These are phyloP conservation scores for Dasyornis broadbenti DNA, from an alignment of 2,113 vertebrate genomes.

Conservation along the genomic window DNA sequence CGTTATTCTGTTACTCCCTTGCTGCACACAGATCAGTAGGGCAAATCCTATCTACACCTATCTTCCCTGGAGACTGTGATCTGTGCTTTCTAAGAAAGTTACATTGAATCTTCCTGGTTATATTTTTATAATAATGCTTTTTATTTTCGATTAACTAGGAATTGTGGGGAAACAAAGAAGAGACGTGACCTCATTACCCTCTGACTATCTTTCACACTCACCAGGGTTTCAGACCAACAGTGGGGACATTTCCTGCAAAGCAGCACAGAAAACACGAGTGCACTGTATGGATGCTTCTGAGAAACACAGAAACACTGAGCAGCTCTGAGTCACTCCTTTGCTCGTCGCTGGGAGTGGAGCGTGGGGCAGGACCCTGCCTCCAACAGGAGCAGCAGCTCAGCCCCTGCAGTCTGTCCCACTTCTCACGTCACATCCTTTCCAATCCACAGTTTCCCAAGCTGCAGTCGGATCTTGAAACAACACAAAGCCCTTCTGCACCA, in stretches of 20 bases:
- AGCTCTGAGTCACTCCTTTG: accelerated
- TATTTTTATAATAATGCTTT: background rate
- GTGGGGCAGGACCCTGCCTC: background rate
- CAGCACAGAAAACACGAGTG: background rate
- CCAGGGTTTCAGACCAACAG: background rate
- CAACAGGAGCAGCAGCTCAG: background rate
- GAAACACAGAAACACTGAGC: too few species aligned
- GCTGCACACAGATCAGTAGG: background rate
- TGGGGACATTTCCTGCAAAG: background rate
- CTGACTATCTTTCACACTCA: background rate
- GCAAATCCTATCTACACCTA: background rate
- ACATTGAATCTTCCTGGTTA: background rate
- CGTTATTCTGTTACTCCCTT: accelerated
- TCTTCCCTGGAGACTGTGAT: background rate
- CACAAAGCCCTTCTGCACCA: background rate
- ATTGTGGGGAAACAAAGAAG: background rate
- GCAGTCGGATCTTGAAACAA: background rate
- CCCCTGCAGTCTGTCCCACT: accelerated
- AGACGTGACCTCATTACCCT: accelerated
- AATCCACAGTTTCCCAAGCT: background rate
- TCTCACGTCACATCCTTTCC: background rate
- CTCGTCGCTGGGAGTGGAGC: accelerated
- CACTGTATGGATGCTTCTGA: accelerated
- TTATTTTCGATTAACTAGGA: background rate
- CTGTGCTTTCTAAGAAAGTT: background rate